phyloP scores from a whole-genome alignment of 2,888 invertebrate genomes.

The Polyommatus iphigenia region DNA sequence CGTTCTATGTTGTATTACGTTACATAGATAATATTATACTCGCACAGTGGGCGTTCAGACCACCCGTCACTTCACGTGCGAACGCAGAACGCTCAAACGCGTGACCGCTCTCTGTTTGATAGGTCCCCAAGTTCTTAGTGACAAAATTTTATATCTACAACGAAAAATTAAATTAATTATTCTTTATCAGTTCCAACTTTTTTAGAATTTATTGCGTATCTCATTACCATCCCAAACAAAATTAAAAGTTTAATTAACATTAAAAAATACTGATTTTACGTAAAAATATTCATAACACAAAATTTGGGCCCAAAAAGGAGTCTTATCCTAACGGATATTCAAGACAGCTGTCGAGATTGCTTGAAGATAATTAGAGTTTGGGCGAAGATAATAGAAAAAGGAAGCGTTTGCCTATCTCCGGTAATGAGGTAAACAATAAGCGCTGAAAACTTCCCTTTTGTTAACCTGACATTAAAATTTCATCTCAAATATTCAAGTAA shows the following conservation, averaged over 20 bases:
- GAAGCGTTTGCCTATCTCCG: constrained; percentile 6
- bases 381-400: constrained; percentile 15
- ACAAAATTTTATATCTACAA: neutral
- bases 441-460: constrained; percentile 9
- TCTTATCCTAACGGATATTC: neutral
- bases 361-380: constrained; percentile 28
- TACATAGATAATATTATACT: too few species aligned
- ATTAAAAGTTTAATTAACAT: neutral
- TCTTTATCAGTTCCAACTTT: neutral
- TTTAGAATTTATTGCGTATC: neutral
- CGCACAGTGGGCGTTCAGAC: too few species aligned
- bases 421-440: constrained; percentile 25
- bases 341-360: constrained; percentile 22
- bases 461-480: constrained; percentile 20
- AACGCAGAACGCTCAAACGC: too few species aligned
- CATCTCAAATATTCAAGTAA: neutral
- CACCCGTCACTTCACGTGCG: too few species aligned
- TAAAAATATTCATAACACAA: neutral
- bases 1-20: too few species aligned
- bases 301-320: neutral
- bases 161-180: neutral
- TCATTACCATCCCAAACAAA: neutral
- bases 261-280: neutral
- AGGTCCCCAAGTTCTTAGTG: neutral
- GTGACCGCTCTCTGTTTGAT: too few species aligned